These are phyloP conservation scores for Rhagologus leucostigma DNA, from an alignment of 2,113 vertebrate genomes.

Conservation along the genomic window DNA sequence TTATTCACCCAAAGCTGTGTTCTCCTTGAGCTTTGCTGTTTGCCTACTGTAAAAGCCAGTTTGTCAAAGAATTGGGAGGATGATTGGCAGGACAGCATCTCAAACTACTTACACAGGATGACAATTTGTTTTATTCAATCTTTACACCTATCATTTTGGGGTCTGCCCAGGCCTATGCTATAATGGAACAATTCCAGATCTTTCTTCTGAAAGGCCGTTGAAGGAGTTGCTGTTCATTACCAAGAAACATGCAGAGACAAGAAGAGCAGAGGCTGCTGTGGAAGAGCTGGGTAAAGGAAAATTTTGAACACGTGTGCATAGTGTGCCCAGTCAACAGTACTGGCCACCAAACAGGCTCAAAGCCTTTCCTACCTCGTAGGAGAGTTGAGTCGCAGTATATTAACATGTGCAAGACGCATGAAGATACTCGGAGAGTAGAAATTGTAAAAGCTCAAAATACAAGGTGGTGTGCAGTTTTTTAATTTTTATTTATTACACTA, in stretches of 20 bases:
- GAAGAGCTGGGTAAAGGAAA: background rate
- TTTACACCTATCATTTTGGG: background rate
- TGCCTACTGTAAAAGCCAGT: background rate
- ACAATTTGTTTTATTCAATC: background rate
- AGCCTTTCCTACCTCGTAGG: background rate
- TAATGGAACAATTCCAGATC: background rate
- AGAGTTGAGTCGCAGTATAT: background rate
- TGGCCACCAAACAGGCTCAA: background rate
- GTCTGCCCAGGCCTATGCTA: background rate
- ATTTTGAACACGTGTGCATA: background rate
- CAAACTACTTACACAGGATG: background rate
- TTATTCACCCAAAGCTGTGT: background rate
- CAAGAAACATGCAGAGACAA: background rate
- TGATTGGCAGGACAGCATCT: background rate
- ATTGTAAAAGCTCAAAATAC: background rate
- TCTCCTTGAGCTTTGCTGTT: background rate
- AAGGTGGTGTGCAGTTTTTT: accelerated
- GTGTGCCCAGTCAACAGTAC: background rate
- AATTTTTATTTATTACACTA: background rate
- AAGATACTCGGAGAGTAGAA: background rate
- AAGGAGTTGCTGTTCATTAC: background rate
- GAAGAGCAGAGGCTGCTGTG: background rate
- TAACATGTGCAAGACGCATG: background rate
- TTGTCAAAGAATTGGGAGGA: background rate
- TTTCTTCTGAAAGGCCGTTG: background rate